Percentiles rank a stretch among this genome's conserved stretches.
Conservation (phyloP, 2,797 vertebrate genomes). For the Phyllotis vaccarum region DNA sequence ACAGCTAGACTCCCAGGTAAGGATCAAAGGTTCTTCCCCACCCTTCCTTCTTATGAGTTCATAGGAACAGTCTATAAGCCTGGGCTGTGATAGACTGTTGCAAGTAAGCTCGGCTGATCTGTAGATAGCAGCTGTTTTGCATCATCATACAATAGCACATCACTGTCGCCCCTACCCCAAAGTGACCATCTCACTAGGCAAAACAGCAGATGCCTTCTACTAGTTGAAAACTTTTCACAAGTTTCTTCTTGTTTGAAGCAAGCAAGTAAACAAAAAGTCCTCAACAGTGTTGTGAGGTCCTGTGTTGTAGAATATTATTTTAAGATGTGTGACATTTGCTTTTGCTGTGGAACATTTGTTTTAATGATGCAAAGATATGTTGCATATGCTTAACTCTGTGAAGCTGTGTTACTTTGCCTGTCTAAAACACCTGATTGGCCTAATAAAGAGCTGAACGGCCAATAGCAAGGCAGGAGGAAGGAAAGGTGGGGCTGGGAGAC, state of each 20-base stretch:
- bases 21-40: neutral
- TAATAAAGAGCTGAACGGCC: too few relatives aligned
- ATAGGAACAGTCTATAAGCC: neutral
- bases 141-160: neutral
- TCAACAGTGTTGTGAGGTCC: neutral
- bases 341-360: too few relatives aligned
- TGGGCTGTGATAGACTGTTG: neutral
- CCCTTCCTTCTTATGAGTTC: neutral
- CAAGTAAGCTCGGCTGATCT: neutral
- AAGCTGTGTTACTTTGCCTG: too few relatives aligned
- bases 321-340: too few relatives aligned
- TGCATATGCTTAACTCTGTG: too few relatives aligned
- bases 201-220: neutral
- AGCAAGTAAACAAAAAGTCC: neutral
- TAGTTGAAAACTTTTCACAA: neutral
- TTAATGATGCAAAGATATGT: too few relatives aligned
- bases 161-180: neutral
- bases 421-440: too few relatives aligned
- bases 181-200: neutral
- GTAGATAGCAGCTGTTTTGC: too few relatives aligned
- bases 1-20: neutral
- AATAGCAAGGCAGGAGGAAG: too few relatives aligned
- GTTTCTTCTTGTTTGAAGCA: neutral
- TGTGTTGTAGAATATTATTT: neutral
- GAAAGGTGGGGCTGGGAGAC: too few relatives aligned